Conservation (phyloP, 37 sponge, comb jelly and placozoan species). For the Axinella damicornis region DNA sequence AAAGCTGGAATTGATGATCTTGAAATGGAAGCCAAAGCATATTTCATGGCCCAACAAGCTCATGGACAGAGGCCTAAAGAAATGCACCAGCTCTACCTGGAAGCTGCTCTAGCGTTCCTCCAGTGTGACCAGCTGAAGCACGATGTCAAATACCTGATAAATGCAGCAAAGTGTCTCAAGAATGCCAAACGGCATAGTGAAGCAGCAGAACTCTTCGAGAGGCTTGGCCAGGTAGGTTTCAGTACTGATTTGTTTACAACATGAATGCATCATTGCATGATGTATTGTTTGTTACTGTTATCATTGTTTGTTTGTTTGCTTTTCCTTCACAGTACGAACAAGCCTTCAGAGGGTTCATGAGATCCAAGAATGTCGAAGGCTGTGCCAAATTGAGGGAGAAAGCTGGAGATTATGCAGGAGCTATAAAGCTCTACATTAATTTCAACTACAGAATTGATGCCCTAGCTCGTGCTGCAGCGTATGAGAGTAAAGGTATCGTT, state of each 20-base stretch:
- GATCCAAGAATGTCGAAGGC: constrained; percentile 14
- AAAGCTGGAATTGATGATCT: constrained; percentile 29
- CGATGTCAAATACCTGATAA: neutral
- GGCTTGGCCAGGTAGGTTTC: constrained; percentile 22
- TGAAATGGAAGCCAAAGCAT: constrained; percentile 49
- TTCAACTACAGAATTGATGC: too few species aligned
- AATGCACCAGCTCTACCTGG: constrained; percentile 3
- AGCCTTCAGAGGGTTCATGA: constrained; percentile 42
- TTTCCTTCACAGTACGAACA: constrained; percentile 33
- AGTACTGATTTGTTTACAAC: too few species aligned
- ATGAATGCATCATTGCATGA: too few species aligned
- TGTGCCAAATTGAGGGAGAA: constrained; percentile 14
- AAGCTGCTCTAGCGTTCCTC: constrained; percentile 56
- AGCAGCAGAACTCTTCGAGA: constrained; percentile 33
- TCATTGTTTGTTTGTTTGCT: too few species aligned
- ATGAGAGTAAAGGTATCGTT: too few species aligned
- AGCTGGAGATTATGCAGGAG: constrained; percentile 22
- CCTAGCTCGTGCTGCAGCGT: too few species aligned
- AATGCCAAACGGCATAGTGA: constrained; percentile 31
- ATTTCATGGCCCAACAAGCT: constrained; percentile 20
- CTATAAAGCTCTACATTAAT: neutral
- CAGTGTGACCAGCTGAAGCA: constrained; percentile 42
- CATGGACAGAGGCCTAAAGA: neutral
- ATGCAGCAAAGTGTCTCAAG: constrained; percentile 62
- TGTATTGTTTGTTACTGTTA: too few species aligned